phyloP scores from a whole-genome alignment of 2,888 invertebrate genomes.

The Drosophila helvetica region DNA sequence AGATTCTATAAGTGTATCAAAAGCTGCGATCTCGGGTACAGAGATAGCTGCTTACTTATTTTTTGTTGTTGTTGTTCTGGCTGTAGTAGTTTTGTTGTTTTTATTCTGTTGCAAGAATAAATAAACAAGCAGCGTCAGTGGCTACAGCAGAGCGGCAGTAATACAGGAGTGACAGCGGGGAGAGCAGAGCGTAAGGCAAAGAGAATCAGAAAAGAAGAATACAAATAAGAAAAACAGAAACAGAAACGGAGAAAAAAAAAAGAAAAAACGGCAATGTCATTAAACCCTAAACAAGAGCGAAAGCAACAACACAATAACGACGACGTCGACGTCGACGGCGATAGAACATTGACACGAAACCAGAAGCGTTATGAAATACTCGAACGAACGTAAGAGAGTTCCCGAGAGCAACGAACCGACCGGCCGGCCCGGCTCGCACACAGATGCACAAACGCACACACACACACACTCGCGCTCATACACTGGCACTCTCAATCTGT shows the following conservation, averaged over 20 bases:
- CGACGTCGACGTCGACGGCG: constrained; percentile 47
- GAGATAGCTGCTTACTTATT: not conserved
- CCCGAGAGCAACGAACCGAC: constrained; percentile 71
- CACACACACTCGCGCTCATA: constrained; percentile 20
- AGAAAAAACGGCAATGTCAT: constrained; percentile 79
- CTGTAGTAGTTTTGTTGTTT: constrained; percentile 48
- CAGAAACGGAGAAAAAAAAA: constrained; percentile 29
- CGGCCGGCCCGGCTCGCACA: constrained; percentile 40
- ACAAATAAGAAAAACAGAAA: constrained; percentile 44
- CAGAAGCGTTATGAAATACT: constrained; percentile 79
- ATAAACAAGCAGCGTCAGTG: constrained; percentile 67
- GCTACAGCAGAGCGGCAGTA: constrained; percentile 30
- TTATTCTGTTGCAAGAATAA: constrained; percentile 71
- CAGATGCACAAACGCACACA: constrained; percentile 20
- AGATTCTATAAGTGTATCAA: not conserved
- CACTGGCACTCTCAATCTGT: constrained; percentile 36
- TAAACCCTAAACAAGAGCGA: constrained; percentile 81
- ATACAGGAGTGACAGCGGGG: constrained; percentile 51
- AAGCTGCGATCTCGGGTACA: not conserved
- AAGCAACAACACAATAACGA: constrained; percentile 68
- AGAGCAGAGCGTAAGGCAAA: constrained; percentile 19
- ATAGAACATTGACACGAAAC: constrained; percentile 77
- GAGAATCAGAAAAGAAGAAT: constrained; percentile 23
- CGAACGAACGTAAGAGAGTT: constrained; percentile 38
- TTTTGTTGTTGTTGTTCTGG: constrained; percentile 22